Conservation (phyloP, 2,113 vertebrate genomes). For the Syngnathoides biaculeatus region DNA sequence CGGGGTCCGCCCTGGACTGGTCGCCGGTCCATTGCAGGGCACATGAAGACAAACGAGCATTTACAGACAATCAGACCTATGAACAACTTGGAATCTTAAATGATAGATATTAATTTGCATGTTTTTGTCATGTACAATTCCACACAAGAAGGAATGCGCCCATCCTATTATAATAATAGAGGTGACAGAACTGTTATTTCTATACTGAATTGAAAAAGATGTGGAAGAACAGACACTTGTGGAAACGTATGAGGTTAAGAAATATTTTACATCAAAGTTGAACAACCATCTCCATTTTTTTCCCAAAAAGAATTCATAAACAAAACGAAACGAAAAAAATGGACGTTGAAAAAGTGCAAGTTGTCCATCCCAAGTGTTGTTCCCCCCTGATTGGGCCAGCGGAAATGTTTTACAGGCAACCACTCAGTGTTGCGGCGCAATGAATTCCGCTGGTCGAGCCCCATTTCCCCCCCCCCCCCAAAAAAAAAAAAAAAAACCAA, state of each 20-base stretch:
- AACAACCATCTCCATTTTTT: neutral
- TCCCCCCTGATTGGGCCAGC: conserved; percentile 14
- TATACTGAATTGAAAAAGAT: neutral
- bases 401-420: conserved; percentile 21
- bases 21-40: too few species aligned
- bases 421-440: neutral
- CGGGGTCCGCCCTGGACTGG: too few species aligned
- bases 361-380: conserved; percentile 4
- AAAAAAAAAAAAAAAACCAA: too few species aligned
- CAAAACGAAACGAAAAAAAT: neutral
- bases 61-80: neutral
- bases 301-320: neutral
- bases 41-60: neutral
- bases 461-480: too few species aligned
- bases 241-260: neutral
- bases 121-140: too few species aligned
- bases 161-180: neutral
- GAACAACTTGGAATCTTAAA: too few species aligned
- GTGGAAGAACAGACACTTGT: neutral
- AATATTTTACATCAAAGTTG: neutral
- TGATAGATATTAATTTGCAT: too few species aligned
- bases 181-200: neutral
- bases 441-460: conserved; percentile 44
- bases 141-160: neutral
- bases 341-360: neutral